Percentiles rank a stretch among this genome's conserved stretches.
Conservation (phyloP, 1,140 invertebrate species). For the Drosophila kikkawai region DNA sequence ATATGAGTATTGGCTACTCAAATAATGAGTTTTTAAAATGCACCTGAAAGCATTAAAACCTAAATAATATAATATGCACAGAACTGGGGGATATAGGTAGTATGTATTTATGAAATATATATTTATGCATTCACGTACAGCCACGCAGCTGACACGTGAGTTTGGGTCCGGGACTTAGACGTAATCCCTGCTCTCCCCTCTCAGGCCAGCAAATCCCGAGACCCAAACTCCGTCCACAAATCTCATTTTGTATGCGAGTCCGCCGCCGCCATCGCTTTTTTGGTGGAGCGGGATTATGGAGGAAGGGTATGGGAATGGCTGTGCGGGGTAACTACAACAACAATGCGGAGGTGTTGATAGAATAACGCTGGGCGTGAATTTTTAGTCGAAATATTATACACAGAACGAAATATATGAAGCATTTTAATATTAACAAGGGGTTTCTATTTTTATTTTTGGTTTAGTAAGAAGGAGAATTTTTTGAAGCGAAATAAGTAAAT, state of each 20-base stretch:
- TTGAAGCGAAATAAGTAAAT: no score
- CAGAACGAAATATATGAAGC: neutral
- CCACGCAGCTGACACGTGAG: slow-evolving; percentile 35
- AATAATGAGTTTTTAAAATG: slow-evolving; percentile 25
- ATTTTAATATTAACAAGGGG: neutral
- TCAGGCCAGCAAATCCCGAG: slow-evolving; percentile 38
- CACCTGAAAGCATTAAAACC: slow-evolving; percentile 6
- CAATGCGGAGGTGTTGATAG: slow-evolving; percentile 81
- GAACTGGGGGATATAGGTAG: neutral
- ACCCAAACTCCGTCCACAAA: slow-evolving; percentile 50
- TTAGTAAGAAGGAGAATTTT: neutral
- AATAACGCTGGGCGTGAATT: slow-evolving; percentile 80
- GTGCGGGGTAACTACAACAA: slow-evolving; percentile 49
- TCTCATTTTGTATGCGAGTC: slow-evolving; percentile 77
- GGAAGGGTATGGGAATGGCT: neutral
- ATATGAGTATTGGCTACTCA: neutral
- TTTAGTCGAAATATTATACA: slow-evolving; percentile 73
- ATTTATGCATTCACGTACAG: slow-evolving; percentile 34
- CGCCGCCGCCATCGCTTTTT: slow-evolving; percentile 53
- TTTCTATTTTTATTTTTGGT: neutral
- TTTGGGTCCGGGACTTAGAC: slow-evolving; percentile 35
- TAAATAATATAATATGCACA: slow-evolving; percentile 19
- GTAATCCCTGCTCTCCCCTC: slow-evolving; percentile 21
- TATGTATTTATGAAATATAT: slow-evolving; percentile 25
- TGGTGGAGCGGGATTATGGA: slow-evolving; percentile 1